phyloP scores from a whole-genome alignment of 1,140 invertebrate genomes.

The Helicoverpa zea region DNA sequence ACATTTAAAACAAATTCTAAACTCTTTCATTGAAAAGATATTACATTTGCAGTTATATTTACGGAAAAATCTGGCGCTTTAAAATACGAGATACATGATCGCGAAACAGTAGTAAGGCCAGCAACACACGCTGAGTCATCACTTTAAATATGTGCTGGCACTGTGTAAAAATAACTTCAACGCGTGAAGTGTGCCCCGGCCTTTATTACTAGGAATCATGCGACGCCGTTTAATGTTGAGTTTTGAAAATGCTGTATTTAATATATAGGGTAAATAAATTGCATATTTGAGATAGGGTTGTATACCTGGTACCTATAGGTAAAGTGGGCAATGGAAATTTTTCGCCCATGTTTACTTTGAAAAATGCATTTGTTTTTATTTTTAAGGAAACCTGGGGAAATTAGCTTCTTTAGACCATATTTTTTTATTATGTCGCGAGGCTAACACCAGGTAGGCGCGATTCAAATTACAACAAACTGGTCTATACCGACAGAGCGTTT shows the following conservation, averaged over 20 bases:
- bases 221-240: constrained; percentile 33
- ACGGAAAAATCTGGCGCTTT: not conserved
- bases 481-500: too few species aligned
- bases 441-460: too few species aligned
- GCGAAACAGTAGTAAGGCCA: constrained; percentile 22
- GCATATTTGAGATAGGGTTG: constrained; percentile 8
- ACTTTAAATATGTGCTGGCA: constrained; percentile 42
- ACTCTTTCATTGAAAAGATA: too few species aligned
- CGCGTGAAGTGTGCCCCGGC: constrained; percentile 15
- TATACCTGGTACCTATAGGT: not conserved
- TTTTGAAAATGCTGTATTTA: constrained; percentile 39
- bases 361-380: too few species aligned
- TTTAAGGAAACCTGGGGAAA: too few species aligned
- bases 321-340: not conserved
- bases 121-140: constrained; percentile 44
- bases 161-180: constrained; percentile 38
- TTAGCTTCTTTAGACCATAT: too few species aligned
- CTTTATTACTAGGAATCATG: constrained; percentile 48
- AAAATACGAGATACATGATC: constrained; percentile 2
- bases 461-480: too few species aligned
- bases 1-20: too few species aligned
- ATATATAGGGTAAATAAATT: constrained; percentile 29
- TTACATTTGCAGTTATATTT: too few species aligned
- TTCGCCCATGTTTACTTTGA: not conserved
- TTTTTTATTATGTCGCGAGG: too few species aligned